Percentiles rank a stretch among this genome's conserved stretches.
These are phyloP conservation scores for Elysia crispata DNA, from an alignment of 2,888 invertebrate species.

Conservation along the genomic window DNA sequence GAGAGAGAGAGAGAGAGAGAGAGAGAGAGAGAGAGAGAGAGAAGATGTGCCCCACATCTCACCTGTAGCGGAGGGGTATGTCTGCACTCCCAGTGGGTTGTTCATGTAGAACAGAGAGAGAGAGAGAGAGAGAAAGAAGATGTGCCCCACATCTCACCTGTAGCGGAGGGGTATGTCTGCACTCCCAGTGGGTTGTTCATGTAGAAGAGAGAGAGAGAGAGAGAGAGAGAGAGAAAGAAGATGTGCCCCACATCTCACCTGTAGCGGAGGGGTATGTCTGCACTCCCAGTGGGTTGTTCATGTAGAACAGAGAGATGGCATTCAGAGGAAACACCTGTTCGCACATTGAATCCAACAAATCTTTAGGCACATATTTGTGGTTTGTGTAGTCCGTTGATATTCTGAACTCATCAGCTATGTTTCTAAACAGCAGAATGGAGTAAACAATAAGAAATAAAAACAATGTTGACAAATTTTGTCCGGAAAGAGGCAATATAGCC, in stretches of 20 bases:
- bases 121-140: conserved; percentile 15
- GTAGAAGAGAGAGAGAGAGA: conserved; percentile 16
- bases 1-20: no score
- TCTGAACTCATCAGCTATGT: no score
- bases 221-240: conserved; percentile 15
- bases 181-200: conserved; percentile 43
- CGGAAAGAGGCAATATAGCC: no score
- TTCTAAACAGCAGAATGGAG: neutral
- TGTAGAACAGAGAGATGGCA: conserved; percentile 31
- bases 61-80: conserved; percentile 15
- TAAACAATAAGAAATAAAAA: no score
- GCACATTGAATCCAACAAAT: conserved; percentile 44
- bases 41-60: neutral
- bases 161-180: neutral
- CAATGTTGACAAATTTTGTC: no score
- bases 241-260: conserved; percentile 16
- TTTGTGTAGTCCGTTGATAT: neutral
- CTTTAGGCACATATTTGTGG: conserved; percentile 34
- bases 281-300: conserved; percentile 40
- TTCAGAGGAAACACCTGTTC: conserved; percentile 42
- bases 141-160: conserved; percentile 22
- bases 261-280: neutral
- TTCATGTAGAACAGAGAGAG: conserved; percentile 40
- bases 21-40: conserved; percentile 26
- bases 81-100: conserved; percentile 13